These are phyloP conservation scores for Conus canariensis DNA, from an alignment of 2,888 invertebrate species.

Conservation along the genomic window DNA sequence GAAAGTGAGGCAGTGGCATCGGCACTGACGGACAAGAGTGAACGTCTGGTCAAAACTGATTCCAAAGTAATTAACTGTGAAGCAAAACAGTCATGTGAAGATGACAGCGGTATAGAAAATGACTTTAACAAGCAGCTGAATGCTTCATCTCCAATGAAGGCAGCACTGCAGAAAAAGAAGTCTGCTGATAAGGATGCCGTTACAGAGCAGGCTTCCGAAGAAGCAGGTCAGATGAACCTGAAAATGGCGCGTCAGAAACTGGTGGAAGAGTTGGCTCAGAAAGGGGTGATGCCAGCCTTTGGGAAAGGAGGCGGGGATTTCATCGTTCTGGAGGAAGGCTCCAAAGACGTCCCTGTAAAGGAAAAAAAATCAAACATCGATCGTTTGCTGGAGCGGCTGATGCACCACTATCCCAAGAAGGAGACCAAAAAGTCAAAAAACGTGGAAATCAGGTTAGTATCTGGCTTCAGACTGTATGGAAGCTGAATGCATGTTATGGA, in stretches of 20 bases:
- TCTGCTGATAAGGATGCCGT: background rate
- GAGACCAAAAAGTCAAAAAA: background rate
- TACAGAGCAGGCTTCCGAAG: background rate
- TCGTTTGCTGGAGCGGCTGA: slow-evolving; percentile 86
- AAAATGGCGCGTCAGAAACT: background rate
- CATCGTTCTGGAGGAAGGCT: slow-evolving; percentile 84
- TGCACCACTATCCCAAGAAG: slow-evolving; percentile 83
- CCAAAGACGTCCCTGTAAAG: slow-evolving; percentile 73
- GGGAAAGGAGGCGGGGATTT: slow-evolving; percentile 73
- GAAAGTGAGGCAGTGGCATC: background rate
- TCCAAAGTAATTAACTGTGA: background rate
- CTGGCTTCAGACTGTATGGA: background rate
- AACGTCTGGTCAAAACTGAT: background rate
- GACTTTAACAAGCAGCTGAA: background rate
- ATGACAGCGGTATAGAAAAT: background rate
- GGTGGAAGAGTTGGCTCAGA: slow-evolving; percentile 13
- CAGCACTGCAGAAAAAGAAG: background rate
- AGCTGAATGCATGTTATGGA: background rate
- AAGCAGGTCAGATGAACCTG: background rate
- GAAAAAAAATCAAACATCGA: slow-evolving; percentile 80
- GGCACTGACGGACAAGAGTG: background rate
- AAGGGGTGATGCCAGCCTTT: slow-evolving; percentile 18
- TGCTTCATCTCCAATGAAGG: background rate
- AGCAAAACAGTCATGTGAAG: background rate
- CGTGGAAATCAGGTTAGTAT: slow-evolving; percentile 45